Percentiles rank a stretch among this genome's conserved stretches.
These are phyloP conservation scores for Porites evermanni DNA, from an alignment of 92 coral and sea anemone species.

Conservation along the genomic window DNA sequence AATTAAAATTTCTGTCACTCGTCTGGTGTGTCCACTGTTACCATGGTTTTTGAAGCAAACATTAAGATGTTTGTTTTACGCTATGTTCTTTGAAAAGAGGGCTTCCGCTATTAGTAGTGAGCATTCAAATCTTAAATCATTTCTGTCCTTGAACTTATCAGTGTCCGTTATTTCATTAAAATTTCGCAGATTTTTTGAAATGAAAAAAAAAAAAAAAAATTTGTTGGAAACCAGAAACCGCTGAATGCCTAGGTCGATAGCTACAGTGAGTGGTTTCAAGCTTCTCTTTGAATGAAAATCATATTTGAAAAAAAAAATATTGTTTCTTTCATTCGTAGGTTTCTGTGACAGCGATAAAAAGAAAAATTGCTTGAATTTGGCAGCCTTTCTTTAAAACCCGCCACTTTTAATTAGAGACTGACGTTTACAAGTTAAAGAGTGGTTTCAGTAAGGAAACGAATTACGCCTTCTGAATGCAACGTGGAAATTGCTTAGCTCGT, in stretches of 20 bases:
- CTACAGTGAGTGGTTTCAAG: too few species aligned
- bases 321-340: too few species aligned
- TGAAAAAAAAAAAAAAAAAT: too few species aligned
- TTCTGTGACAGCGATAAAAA: too few species aligned
- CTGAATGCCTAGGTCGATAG: too few species aligned
- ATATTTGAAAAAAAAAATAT: too few species aligned
- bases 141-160: neutral
- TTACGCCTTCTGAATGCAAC: too few species aligned
- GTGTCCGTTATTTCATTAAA: neutral
- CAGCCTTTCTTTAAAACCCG: neutral
- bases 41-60: conserved; percentile 14
- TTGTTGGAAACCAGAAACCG: too few species aligned
- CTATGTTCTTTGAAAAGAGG: too few species aligned
- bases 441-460: neutral
- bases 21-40: neutral
- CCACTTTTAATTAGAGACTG: neutral
- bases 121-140: neutral
- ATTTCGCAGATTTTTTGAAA: too few species aligned
- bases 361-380: neutral
- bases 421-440: neutral
- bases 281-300: too few species aligned
- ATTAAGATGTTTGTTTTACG: neutral
- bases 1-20: neutral
- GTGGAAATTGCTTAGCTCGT: too few species aligned
- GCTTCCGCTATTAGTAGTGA: conserved; percentile 8